A percentile compares a stretch with the other conserved stretches of the same genome.
Evolutionary conservation across 2,113 vertebrate species (phyloP).

Genomic region (Eurypyga helias): DNA sequence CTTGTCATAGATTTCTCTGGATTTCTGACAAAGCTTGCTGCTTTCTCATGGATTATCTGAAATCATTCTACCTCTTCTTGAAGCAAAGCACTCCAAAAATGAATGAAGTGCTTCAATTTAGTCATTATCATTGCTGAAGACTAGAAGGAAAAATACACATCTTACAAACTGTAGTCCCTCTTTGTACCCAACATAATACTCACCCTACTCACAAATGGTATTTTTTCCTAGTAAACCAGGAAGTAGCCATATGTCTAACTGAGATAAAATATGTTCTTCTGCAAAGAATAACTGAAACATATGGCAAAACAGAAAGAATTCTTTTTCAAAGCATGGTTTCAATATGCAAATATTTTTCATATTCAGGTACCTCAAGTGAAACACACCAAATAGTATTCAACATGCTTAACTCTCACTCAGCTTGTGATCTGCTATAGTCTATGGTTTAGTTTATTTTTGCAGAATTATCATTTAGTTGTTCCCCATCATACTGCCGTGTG

Average conservation of each 20-base stretch:
- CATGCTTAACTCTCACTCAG: not conserved
- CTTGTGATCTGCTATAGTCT: not conserved
- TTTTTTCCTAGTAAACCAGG: not conserved
- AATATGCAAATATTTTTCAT: not conserved
- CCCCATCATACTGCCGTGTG: not conserved
- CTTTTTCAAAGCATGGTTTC: not conserved
- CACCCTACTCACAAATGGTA: not conserved
- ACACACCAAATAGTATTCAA: not conserved
- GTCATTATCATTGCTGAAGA: not conserved
- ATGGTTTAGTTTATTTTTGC: not conserved
- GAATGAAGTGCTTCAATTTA: not conserved
- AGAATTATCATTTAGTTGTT: not conserved
- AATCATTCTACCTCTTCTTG: not conserved
- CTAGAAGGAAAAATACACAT: not conserved
- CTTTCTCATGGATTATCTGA: not conserved
- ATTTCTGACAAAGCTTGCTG: not conserved
- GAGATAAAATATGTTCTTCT: not conserved
- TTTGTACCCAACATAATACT: not conserved
- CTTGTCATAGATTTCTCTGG: not conserved
- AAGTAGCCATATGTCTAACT: not conserved
- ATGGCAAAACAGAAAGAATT: not conserved
- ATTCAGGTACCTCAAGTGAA: not conserved
- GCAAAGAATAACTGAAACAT: not conserved
- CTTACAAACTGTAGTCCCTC: accelerated
- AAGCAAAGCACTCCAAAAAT: not conserved